Base-by-base conservation (phyloP, 2,113 vertebrate species). In the Ancistrus triradiatus region DNA sequence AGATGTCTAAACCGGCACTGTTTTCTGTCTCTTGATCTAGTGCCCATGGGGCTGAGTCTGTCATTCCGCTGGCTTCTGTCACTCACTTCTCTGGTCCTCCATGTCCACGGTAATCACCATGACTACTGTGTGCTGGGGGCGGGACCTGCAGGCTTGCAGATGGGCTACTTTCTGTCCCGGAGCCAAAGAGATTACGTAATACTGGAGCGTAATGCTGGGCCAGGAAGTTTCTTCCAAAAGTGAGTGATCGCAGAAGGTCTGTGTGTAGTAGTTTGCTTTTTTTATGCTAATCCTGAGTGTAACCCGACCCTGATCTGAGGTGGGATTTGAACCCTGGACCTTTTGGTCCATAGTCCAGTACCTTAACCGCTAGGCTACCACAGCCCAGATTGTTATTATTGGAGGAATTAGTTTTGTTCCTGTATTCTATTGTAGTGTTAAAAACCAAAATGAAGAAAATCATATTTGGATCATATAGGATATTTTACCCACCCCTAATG, bases 81-180 rank as follows among this genome's bases (percentile, higher is more conserved):
- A 14, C 18, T 82, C 33, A 47, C 63, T 64, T 47, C 52, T 13
- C 50, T 5, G 42, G 35, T 1, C n/a, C n/a, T n/a, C n/a, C 68
- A 69, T 14, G 14, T 64, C 3, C 56, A 27, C 19, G 47, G 61
- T 42, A 33, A 37, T 35, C 83, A 53, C 69, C 80, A 87, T 46
- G 91, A 93, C 66, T 99, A 97, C 86, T 99, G 96, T 6, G 60
- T 99, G 25, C 81, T 99, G 0, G 96, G 96, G 19, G 95, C 94
- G 0, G 96, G 96, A 4, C 95, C 96, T 0, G 84, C 92, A 0
- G 96, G 95, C 8, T 72, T 99, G 55, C 96, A 98, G 82, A 92
- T 86, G 53, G 96, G 91, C 11, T 85, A 92, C 50, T 94, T 95
- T 65, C 89, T 98, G 18, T 89, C 92, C 49, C 86, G 10, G n/a